Evolutionary conservation across 2,888 invertebrate species (phyloP).

Genomic region (Drosophila meridiana): DNA sequence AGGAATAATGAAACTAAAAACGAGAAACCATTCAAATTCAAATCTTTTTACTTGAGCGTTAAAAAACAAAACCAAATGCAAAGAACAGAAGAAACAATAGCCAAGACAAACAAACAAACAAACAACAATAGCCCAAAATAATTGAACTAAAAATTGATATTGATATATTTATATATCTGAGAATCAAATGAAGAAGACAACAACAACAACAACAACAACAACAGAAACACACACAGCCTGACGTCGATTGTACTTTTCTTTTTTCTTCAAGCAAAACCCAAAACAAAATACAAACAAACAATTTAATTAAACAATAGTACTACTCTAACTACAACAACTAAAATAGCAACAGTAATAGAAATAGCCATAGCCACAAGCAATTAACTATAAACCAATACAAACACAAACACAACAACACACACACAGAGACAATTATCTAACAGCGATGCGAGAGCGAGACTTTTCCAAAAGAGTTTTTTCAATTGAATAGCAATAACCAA

Average conservation of each 20-base stretch:
- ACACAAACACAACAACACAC: slow-evolving; percentile 31
- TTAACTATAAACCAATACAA: slow-evolving; percentile 58
- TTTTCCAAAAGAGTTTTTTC: slow-evolving; percentile 32
- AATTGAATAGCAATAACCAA: slow-evolving; percentile 73
- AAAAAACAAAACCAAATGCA: slow-evolving; percentile 44
- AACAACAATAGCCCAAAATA: slow-evolving; percentile 78
- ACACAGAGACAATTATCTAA: slow-evolving; percentile 26
- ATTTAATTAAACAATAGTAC: slow-evolving; percentile 76
- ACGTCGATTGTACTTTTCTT: slow-evolving; percentile 86
- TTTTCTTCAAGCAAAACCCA: slow-evolving; percentile 67
- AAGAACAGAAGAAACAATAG: slow-evolving; percentile 73
- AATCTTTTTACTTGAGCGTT: slow-evolving; percentile 62
- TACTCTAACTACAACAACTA: slow-evolving; percentile 68
- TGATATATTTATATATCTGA: background rate
- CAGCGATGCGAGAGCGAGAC: slow-evolving; percentile 6
- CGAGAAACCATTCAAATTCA: slow-evolving; percentile 47
- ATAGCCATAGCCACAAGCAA: slow-evolving; percentile 73
- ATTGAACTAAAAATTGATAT: slow-evolving; percentile 75
- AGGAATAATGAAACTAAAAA: slow-evolving; percentile 24
- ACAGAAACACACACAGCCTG: slow-evolving; percentile 85
- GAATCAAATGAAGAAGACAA: slow-evolving; percentile 36
- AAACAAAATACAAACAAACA: slow-evolving; percentile 42
- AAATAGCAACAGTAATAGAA: slow-evolving; percentile 77
- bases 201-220: slow-evolving; percentile 9
- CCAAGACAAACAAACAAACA: slow-evolving; percentile 49